Base-by-base conservation (phyloP, 2,888 invertebrate species). In the Tuta absoluta region DNA sequence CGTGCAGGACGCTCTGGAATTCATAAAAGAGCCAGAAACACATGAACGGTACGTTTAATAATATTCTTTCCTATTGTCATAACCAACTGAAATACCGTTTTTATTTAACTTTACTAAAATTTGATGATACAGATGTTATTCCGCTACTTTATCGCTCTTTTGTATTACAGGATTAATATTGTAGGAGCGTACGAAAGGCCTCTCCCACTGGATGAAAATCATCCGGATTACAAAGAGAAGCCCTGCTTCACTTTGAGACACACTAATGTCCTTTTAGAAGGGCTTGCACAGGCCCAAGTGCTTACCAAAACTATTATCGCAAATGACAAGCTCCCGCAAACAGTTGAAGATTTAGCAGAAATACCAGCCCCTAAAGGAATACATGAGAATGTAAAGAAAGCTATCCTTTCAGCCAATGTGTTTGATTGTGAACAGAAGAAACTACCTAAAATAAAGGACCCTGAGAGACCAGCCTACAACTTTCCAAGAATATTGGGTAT, bases 401-500 rank as follows among this genome's bases (percentile, higher is more conserved):
- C 93, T 3, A 93, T 95, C 64, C 76, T 94, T 57, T 92, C 93
- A 56, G 93, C 95, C 0, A 93, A 94, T 79, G 87, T 96, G 33
- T 95, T 94, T 84, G 97, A 98, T 87, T 94, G 96, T 21, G 94
- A 96, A 76, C 96, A 97, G 81, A 92, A 95, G 66, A 95, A 95
- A 77, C 82, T 98, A 58, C 96, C 96, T 0, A 96, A 94, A 83
- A 86, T 93, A 2, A 95, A 95, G 79, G 94, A 96, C 75, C 92
- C 94, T 1, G 83, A 87, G 28, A 93, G 95, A 72, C 96, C 96
- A 10, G 94, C 95, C 23, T 95, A 92, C 81, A 94, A 93, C 74
- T 95, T 95, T 74, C 94, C 95, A 0, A 93, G 96, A 71, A 90
- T 93, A 64, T 95, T 94, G 80, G 98, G 98, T 17, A 95, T 98